Conservation (phyloP, 2,797 vertebrate genomes). For the Cirrhinus molitorella region DNA sequence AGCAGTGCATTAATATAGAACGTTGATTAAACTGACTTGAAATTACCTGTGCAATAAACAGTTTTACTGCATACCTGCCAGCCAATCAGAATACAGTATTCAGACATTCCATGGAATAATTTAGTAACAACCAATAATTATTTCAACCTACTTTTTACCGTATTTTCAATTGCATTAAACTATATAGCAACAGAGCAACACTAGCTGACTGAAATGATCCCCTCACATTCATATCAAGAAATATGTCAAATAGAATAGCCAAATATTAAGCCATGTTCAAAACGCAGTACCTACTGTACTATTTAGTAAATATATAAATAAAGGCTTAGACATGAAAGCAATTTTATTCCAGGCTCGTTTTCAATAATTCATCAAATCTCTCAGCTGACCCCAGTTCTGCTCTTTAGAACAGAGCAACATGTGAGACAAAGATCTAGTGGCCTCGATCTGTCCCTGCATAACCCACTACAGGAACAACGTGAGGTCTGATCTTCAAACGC, state of each 20-base stretch:
- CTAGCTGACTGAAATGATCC: neutral
- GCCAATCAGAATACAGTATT: no score
- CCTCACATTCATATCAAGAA: neutral
- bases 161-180: neutral
- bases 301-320: conserved; percentile 57
- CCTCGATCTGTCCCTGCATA: conserved; percentile 46
- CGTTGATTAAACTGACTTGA: no score
- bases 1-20: no score
- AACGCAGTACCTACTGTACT: conserved; percentile 32
- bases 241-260: neutral
- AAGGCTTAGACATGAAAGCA: conserved; percentile 65
- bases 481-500: conserved; percentile 65
- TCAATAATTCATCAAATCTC: conserved; percentile 68
- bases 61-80: no score
- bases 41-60: no score
- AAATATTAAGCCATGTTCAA: neutral
- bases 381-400: conserved; percentile 62
- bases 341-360: conserved; percentile 58
- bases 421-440: conserved; percentile 50
- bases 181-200: neutral
- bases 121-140: no score
- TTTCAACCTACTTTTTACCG: neutral
- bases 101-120: no score
- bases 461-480: conserved; percentile 57
- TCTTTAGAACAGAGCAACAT: conserved; percentile 62